phyloP scores from a whole-genome alignment of 2,888 invertebrate species.

The Coelopa pilipes region DNA sequence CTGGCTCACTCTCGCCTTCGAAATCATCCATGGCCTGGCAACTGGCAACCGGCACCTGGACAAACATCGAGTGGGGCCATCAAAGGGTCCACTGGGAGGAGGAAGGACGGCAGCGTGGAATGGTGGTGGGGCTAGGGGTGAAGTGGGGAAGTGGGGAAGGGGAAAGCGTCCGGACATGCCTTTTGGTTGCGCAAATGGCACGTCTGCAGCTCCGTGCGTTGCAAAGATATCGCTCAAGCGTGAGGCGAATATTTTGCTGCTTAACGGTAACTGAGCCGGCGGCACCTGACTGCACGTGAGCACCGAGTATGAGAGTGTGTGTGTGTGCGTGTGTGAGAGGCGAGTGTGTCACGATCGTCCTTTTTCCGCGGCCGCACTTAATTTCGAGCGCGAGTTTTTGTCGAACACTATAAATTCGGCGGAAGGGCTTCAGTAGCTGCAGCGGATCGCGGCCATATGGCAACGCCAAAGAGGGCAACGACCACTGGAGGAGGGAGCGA shows the following conservation, averaged over 20 bases:
- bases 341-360: neutral
- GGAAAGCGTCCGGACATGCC: constrained; percentile 4
- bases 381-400: neutral
- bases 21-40: too few relatives aligned
- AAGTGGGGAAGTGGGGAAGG: constrained; percentile 26
- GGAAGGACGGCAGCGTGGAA: too few relatives aligned
- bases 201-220: constrained; percentile 31
- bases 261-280: neutral
- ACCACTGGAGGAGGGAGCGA: neutral
- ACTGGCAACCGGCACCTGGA: too few relatives aligned
- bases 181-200: constrained; percentile 22
- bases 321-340: neutral
- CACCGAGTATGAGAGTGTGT: too few relatives aligned
- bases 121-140: too few relatives aligned
- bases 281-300: too few relatives aligned
- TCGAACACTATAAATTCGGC: neutral
- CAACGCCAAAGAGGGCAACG: neutral
- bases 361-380: neutral
- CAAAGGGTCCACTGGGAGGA: too few relatives aligned
- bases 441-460: neutral
- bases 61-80: too few relatives aligned
- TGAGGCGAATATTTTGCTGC: constrained; percentile 46
- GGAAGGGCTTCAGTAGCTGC: neutral
- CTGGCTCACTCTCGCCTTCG: too few relatives aligned
- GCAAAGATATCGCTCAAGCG: constrained; percentile 43